Conservation (phyloP, 2,888 invertebrate genomes). For the Pantelozetes paolii region DNA sequence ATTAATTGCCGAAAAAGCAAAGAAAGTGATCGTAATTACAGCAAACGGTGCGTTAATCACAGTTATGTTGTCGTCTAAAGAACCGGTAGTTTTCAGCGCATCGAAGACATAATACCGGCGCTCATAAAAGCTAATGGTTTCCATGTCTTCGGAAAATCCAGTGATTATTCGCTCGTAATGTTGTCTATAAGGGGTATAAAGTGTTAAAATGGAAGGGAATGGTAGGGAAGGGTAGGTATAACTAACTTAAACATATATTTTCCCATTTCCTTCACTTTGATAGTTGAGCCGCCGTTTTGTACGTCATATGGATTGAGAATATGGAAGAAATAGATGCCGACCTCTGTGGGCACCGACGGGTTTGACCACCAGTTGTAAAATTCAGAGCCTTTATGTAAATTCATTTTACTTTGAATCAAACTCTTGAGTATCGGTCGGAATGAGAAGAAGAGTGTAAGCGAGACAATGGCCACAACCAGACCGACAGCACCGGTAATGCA, state of each 20-base stretch:
- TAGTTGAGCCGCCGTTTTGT: conserved; percentile 28
- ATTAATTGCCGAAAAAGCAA: background rate
- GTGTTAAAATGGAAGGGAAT: background rate
- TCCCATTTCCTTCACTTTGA: conserved; percentile 36
- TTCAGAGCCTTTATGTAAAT: conserved; percentile 11
- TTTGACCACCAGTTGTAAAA: conserved; percentile 39
- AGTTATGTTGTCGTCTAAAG: conserved; percentile 39
- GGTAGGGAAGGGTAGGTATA: background rate
- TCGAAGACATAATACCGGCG: conserved; percentile 33
- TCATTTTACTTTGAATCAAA: conserved; percentile 36
- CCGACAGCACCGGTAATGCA: background rate
- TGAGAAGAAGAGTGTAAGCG: background rate
- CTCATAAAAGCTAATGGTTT: conserved; percentile 42
- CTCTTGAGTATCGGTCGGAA: background rate
- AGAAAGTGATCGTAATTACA: conserved; percentile 11
- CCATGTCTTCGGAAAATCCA: conserved; percentile 24
- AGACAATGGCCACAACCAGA: background rate
- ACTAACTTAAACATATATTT: conserved; percentile 40
- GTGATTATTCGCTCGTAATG: conserved; percentile 27
- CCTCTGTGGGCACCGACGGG: conserved; percentile 38
- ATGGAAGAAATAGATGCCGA: conserved; percentile 41
- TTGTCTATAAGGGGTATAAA: conserved; percentile 27
- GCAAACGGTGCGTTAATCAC: conserved; percentile 42
- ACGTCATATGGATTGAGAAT: conserved; percentile 39
- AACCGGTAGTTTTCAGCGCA: conserved; percentile 14